These are phyloP conservation scores for Oeneis ivallda DNA, from an alignment of 2,888 invertebrate genomes.

Conservation along the genomic window DNA sequence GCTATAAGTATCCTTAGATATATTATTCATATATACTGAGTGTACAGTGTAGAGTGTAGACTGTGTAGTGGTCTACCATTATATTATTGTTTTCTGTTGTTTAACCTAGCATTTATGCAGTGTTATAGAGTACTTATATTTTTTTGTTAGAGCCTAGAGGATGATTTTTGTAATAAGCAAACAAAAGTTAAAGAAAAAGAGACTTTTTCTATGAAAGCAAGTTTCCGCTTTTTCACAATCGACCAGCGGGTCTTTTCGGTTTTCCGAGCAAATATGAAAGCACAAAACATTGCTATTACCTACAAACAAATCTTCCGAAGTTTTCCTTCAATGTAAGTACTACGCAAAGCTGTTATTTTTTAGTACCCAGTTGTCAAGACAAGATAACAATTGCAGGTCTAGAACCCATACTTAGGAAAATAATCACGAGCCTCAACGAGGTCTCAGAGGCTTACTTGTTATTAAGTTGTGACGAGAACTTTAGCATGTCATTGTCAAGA, in stretches of 20 bases:
- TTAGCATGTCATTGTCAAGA: conserved; percentile 35
- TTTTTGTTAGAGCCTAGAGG: not conserved
- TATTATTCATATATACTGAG: not conserved
- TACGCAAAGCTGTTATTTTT: conserved; percentile 10
- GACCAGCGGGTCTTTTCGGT: no score
- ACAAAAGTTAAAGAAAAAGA: no score
- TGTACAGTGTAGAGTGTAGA: no score
- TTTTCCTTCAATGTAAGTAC: conserved; percentile 16
- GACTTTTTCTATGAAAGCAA: no score
- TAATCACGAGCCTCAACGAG: conserved; percentile 28
- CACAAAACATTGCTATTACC: not conserved
- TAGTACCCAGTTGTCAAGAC: conserved; percentile 26
- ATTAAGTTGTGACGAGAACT: conserved; percentile 34
- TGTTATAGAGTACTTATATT: not conserved
- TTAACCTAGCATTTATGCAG: not conserved
- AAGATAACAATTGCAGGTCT: conserved; percentile 27
- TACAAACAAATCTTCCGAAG: not conserved
- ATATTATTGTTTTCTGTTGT: not conserved
- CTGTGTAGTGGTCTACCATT: not conserved
- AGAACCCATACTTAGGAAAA: conserved; percentile 24
- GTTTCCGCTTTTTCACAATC: no score
- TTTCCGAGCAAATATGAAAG: not conserved
- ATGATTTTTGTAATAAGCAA: no score
- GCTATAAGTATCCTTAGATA: not conserved
- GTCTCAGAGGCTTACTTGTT: conserved; percentile 20